Evolutionary conservation across 2,888 invertebrate species (phyloP).

Genomic region (Drosophila tanythrix): DNA sequence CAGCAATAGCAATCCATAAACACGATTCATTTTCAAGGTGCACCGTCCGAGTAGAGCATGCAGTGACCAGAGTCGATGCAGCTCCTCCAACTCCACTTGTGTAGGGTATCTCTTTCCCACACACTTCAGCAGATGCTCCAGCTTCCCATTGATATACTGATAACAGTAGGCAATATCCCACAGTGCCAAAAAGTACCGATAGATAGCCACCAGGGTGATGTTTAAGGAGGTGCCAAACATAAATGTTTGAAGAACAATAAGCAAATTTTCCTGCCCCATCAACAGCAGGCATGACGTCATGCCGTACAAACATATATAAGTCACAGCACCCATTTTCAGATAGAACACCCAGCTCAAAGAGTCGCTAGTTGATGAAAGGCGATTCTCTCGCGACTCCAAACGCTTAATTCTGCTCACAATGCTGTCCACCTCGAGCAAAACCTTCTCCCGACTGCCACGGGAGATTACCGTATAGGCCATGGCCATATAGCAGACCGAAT

Average conservation of each 20-base stretch:
- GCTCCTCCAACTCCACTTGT: slow-evolving; percentile 15
- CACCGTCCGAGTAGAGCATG: slow-evolving; percentile 39
- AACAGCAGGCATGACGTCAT: neutral
- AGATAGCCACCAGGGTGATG: slow-evolving; percentile 37
- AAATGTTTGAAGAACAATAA: neutral
- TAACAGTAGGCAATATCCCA: slow-evolving; percentile 56
- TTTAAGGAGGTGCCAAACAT: neutral
- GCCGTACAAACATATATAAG: neutral
- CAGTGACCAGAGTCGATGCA: slow-evolving; percentile 49
- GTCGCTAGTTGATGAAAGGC: neutral
- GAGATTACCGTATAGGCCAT: neutral
- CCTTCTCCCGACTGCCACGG: neutral
- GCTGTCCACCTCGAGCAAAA: neutral
- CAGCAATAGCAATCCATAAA: slow-evolving; percentile 45
- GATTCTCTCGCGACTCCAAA: neutral
- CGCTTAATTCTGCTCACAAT: neutral
- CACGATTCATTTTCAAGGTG: slow-evolving; percentile 28
- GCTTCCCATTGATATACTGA: slow-evolving; percentile 36
- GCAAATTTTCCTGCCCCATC: neutral
- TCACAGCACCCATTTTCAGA: neutral
- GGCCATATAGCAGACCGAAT: neutral
- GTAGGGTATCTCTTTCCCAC: neutral
- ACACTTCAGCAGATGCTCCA: slow-evolving; percentile 19
- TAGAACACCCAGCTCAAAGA: neutral
- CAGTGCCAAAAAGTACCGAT: slow-evolving; percentile 50